Base-by-base conservation (phyloP, 2,888 invertebrate species). In the Callimorpha dominula region DNA sequence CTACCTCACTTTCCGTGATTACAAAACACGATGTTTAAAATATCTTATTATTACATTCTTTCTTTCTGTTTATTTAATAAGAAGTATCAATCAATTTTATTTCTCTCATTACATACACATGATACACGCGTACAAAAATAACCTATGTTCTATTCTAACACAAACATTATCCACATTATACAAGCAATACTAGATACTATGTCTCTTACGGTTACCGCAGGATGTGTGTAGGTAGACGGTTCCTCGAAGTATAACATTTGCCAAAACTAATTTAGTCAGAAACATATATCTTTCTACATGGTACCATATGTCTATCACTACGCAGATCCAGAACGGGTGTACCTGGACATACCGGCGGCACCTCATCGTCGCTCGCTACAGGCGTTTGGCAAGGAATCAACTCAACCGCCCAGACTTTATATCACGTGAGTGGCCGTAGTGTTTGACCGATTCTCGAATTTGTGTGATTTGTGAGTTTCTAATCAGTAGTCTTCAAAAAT, bases 361-460 rank as follows among this genome's bases (percentile, higher is more conserved):
- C 63, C 85, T 4, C 84, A 88, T 6, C 86, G 92, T 17, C 88
- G 89, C 6, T 93, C 92, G 0, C 81, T 93, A 65, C 92, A 93
- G 75, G 86, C 85, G n/a, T 83, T 89, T 83, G 89, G 87, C 83
- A 83, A 76, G 54, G 77, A 73, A 20, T 85, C 86, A 75, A 78
- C 67, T 74, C 77, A 74, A 7, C 75, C 87, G 15, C 93, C 93
- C 31, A 80, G 79, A 14, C 84, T 93, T 67, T 86, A 75, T 43
- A 77, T 92, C 77, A 89, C 91, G 94, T 94, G 85, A 93, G 94
- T 91, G 70, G 62, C 9, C 42, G 69, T 31, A 31, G 69, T 50
- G 8, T 54, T 64, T 43, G 62, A 60, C 31, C 8, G 8, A 8
- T 20, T 65, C 20, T n/a, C 20, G 11, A 15, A 31, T 14, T 54